These are phyloP conservation scores for Melanotaenia maccullochi DNA, from an alignment of 2,797 vertebrate genomes.

Conservation along the genomic window DNA sequence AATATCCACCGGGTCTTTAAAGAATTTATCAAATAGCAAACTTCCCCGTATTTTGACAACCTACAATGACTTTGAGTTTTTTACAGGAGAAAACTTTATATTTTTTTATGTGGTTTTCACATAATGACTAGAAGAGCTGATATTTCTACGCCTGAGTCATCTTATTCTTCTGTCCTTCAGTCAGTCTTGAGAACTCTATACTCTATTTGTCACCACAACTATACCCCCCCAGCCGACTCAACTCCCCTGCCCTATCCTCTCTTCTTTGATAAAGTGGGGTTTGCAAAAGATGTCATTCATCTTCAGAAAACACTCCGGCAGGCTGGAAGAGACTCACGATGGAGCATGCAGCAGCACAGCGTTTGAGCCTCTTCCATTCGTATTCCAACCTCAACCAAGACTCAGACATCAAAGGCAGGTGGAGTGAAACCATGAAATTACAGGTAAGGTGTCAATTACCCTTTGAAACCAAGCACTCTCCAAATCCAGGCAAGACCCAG, in stretches of 20 bases:
- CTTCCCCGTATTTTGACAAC: too few species aligned
- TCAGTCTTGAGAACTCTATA: constrained; percentile 42
- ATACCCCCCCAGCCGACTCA: constrained; percentile 19
- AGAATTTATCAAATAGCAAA: too few species aligned
- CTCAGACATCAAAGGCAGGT: constrained; percentile 88
- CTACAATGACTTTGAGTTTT: too few species aligned
- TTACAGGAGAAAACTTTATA: too few species aligned
- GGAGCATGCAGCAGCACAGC: constrained; percentile 55
- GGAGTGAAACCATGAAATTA: constrained; percentile 89
- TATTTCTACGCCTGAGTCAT: constrained; percentile 35
- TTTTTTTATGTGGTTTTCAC: constrained; percentile 33
- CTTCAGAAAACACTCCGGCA: constrained; percentile 34
- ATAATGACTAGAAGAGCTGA: constrained; percentile 29
- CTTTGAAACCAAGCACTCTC: constrained; percentile 87
- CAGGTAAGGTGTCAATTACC: constrained; percentile 89
- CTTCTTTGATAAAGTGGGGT: constrained; percentile 58
- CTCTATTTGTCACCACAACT: constrained; percentile 67
- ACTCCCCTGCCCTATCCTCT: constrained; percentile 26
- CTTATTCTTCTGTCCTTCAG: constrained; percentile 47
- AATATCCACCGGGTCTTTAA: too few species aligned
- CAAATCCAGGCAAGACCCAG: constrained; percentile 87
- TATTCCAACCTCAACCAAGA: constrained; percentile 69
- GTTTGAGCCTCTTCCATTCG: constrained; percentile 52
- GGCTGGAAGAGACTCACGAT: constrained; percentile 57
- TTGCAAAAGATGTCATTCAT: constrained; percentile 67